Evolutionary conservation across 2,113 vertebrate species (phyloP).

Genomic region (Pelecanus crispus): DNA sequence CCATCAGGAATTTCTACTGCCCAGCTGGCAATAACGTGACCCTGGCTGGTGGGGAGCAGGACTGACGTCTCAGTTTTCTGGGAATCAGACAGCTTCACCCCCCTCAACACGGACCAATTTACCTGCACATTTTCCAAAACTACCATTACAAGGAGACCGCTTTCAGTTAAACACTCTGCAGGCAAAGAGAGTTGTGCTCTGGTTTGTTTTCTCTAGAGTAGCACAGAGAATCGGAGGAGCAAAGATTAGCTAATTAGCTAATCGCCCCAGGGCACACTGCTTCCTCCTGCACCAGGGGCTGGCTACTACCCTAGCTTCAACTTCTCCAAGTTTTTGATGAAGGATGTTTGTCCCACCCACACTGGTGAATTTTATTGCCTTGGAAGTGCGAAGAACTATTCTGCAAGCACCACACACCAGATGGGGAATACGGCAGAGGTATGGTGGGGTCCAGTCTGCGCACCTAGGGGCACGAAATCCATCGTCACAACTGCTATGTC

Average conservation of each 20-base stretch:
- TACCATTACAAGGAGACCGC: not conserved
- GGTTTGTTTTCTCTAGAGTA: not conserved
- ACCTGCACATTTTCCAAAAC: not conserved
- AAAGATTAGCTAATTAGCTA: not conserved
- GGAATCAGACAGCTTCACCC: not conserved
- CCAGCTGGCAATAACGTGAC: not conserved
- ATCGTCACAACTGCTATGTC: not conserved
- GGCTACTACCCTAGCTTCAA: not conserved
- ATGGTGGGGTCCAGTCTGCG: fast-evolving
- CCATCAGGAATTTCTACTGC: not conserved
- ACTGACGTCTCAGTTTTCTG: not conserved
- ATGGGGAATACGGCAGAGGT: fast-evolving
- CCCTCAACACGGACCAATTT: not conserved
- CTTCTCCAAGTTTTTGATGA: not conserved
- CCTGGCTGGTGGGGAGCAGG: not conserved
- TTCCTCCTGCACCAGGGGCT: not conserved
- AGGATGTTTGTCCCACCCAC: not conserved
- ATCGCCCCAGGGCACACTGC: not conserved
- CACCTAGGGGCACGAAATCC: not conserved
- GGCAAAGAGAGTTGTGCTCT: not conserved
- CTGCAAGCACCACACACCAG: not conserved
- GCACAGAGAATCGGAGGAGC: not conserved
- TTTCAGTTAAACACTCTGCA: not conserved
- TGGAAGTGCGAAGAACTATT: not conserved
- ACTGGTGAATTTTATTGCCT: not conserved